Base-by-base conservation (phyloP, 2,113 vertebrate species). In the Danionella cerebrum region DNA sequence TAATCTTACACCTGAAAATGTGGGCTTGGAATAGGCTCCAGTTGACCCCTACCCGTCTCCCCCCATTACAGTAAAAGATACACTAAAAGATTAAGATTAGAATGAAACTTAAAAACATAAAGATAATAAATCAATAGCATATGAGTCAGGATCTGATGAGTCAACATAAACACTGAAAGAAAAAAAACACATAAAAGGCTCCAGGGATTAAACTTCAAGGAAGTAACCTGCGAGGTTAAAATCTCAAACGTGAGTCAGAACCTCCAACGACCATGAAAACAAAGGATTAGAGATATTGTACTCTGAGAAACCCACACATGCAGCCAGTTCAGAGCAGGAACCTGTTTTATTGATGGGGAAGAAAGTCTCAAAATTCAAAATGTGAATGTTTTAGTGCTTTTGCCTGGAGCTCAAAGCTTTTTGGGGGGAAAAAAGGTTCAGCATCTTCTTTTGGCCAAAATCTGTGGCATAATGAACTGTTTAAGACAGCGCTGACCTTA, bases 191-290 rank as follows among this genome's bases (percentile, higher is more conserved):
- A 36, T 57, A 27, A 35, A 64, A 64, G 53, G 52, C 35, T 58
- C 38, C 21, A 62, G 41, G 62, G 60, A 70, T 67, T 73, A 36
- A 5, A 41, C 9, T 68, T 53, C 38, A 24, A 41, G 29, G 44
- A 29, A 65, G 68, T 58, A 38, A 70, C 53, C 69, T 71, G 63
- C 63, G 64, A 63, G 55, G 67, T 65, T 71, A 50, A 77, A 77
- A 77, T 73, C 51, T 74, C 71, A 71, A 55, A 66, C 51, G 51
- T 77, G 71, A 73, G 16, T 77, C 63, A 70, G 64, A 68, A 39
- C 42, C 31, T 36, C 44, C 50, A 64, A 59, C 24, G 36, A 42
- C 38, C 50, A 42, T 45, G 57, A 71, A 38, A 70, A 70, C 48
- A 63, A 48, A 50, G 57, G 42, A 38, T 36, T 39, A 22, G 6